Evolutionary conservation across 2,888 invertebrate species (phyloP).

Genomic region (Polydrusus pterygomalis): DNA sequence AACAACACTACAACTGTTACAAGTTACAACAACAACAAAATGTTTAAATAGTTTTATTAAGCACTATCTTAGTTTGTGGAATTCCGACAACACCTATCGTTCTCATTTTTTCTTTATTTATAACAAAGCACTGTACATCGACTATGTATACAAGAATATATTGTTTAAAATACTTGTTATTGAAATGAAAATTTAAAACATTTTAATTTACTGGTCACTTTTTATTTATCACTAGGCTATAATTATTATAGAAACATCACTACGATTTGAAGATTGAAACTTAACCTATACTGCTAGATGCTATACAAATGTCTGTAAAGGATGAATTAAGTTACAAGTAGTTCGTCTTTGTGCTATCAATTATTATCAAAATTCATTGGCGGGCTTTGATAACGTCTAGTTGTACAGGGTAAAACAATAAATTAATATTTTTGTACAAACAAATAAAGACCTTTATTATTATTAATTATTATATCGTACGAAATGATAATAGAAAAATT

Average conservation of each 20-base stretch:
- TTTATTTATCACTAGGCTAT: neutral
- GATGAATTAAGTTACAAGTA: slow-evolving; percentile 42
- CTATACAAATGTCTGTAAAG: slow-evolving; percentile 43
- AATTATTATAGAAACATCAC: neutral
- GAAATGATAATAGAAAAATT: too few relatives aligned
- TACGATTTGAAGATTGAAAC: slow-evolving; percentile 10
- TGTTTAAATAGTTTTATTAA: slow-evolving; percentile 3
- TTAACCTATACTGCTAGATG: slow-evolving; percentile 28
- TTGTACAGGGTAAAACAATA: slow-evolving; percentile 32
- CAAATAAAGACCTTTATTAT: too few relatives aligned
- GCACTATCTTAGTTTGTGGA: neutral
- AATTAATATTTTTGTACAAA: neutral
- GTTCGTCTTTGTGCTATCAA: slow-evolving; percentile 53
- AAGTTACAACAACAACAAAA: neutral
- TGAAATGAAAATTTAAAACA: neutral
- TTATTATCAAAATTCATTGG: slow-evolving; percentile 56
- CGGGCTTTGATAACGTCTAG: slow-evolving; percentile 42
- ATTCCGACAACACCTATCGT: neutral
- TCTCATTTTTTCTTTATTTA: slow-evolving; percentile 3
- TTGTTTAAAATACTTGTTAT: neutral
- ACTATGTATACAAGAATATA: slow-evolving; percentile 1
- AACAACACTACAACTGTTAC: neutral
- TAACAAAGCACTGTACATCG: slow-evolving; percentile 4
- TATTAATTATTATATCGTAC: too few relatives aligned
- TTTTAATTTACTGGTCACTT: neutral